phyloP scores from a whole-genome alignment of 1,140 invertebrate genomes.

The Bombus sylvicola region DNA sequence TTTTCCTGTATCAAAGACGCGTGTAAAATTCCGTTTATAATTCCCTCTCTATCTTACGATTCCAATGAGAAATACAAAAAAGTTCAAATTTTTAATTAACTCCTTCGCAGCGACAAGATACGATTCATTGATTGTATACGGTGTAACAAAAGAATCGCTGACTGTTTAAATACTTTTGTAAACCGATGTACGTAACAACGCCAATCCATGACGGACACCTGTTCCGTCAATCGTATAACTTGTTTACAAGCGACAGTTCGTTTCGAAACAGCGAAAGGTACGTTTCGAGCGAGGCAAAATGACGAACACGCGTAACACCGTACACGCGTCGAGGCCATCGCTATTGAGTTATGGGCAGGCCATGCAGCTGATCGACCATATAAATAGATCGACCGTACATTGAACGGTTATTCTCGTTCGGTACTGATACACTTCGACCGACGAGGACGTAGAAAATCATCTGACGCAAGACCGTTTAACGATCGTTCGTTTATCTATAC shows the following conservation, averaged over 20 bases:
- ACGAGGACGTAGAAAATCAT: slow-evolving; percentile 25
- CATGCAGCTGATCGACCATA: slow-evolving; percentile 59
- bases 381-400: slow-evolving; percentile 59
- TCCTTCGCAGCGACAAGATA: too few species aligned
- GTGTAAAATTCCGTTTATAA: not conserved
- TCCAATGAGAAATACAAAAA: too few species aligned
- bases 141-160: too few species aligned
- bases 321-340: slow-evolving; percentile 6
- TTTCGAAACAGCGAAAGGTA: not conserved
- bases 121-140: too few species aligned
- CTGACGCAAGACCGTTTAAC: slow-evolving; percentile 30
- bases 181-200: not conserved
- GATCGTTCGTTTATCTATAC: slow-evolving; percentile 1
- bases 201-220: not conserved
- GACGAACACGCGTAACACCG: not conserved
- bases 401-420: slow-evolving; percentile 55
- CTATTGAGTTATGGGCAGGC: slow-evolving; percentile 60
- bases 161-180: too few species aligned
- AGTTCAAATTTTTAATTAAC: too few species aligned
- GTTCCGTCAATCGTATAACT: not conserved
- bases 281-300: not conserved
- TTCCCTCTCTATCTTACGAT: not conserved
- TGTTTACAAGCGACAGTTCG: not conserved
- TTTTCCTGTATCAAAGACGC: not conserved
- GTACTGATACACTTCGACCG: slow-evolving; percentile 40